Percentiles rank a stretch among this genome's conserved stretches.
Evolutionary conservation across 1,140 invertebrate genomes (phyloP).

Genomic region (Bombus sylvicola): DNA sequence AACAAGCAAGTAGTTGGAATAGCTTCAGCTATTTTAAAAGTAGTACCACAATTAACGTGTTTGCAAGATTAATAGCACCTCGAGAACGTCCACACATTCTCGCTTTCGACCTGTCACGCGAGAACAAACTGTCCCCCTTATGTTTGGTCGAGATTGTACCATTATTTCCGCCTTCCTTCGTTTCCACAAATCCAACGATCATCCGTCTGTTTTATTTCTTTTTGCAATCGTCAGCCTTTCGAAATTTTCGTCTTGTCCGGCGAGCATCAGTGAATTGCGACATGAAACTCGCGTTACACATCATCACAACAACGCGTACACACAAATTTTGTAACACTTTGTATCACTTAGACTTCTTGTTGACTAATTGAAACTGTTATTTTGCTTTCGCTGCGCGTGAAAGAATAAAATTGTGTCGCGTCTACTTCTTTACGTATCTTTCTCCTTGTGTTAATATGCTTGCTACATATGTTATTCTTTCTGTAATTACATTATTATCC

Average conservation of each 20-base stretch:
- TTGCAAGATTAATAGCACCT: conserved; percentile 1
- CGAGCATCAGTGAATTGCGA: background rate
- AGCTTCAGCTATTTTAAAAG: background rate
- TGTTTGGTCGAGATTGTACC: conserved; percentile 21
- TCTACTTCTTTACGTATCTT: no score
- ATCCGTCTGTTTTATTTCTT: background rate
- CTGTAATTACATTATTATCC: background rate
- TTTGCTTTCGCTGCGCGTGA: conserved; percentile 17
- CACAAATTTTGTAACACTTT: background rate
- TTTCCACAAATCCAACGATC: conserved; percentile 22
- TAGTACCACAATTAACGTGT: background rate
- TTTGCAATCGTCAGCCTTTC: background rate
- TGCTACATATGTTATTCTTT: background rate
- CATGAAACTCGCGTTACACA: background rate
- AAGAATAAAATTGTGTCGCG: background rate
- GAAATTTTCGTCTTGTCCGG: background rate
- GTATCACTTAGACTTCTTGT: background rate
- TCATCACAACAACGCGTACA: background rate
- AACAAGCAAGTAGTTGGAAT: background rate
- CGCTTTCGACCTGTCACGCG: conserved; percentile 44
- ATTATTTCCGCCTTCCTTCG: conserved; percentile 26
- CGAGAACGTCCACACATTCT: conserved; percentile 18
- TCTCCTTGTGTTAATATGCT: no score
- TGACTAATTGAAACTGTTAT: conserved; percentile 34
- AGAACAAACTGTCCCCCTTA: conserved; percentile 31